phyloP scores from a whole-genome alignment of 1,140 invertebrate species.

The Linepithema humile region DNA sequence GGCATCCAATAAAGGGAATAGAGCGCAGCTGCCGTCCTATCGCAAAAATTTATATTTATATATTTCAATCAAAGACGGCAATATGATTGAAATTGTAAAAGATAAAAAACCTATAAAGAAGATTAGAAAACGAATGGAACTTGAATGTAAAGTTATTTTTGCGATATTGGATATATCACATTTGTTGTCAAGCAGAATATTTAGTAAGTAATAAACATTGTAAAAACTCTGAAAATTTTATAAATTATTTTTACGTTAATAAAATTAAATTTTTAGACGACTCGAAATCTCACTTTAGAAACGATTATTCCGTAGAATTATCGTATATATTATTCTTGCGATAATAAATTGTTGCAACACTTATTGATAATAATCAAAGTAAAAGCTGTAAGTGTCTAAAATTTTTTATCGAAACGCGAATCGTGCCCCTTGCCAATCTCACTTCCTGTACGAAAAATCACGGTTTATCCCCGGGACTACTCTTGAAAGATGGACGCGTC shows the following conservation, averaged over 20 bases:
- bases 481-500: neutral
- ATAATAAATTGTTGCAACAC: neutral
- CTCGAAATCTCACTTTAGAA: neutral
- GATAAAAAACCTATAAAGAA: neutral
- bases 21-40: conserved; percentile 60
- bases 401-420: neutral
- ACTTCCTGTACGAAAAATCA: neutral
- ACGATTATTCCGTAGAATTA: neutral
- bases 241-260: no score
- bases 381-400: neutral
- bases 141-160: neutral
- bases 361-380: neutral
- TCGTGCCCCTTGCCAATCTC: neutral
- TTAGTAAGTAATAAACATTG: no score
- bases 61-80: conserved; percentile 51
- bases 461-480: neutral
- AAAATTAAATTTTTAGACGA: neutral
- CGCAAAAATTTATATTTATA: conserved; percentile 54
- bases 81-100: conserved; percentile 4
- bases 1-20: conserved; percentile 68
- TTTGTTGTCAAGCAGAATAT: no score
- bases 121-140: neutral
- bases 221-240: no score
- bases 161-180: neutral
- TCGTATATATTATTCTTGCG: neutral